Base-by-base conservation (phyloP, 2,797 vertebrate genomes). In the Ciconia nigra region DNA sequence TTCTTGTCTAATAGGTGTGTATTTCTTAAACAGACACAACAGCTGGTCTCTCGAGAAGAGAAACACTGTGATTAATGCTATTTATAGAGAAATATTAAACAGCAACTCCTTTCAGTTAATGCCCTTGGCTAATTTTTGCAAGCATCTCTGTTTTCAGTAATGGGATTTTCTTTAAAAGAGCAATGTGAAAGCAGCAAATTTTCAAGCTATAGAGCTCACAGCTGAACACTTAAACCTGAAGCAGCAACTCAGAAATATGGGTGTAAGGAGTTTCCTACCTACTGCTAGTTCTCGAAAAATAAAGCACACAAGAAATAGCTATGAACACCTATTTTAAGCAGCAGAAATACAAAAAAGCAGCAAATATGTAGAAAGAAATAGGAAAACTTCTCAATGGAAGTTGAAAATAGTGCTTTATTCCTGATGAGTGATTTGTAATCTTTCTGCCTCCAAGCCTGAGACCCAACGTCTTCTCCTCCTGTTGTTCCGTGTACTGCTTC, bases 61-160 rank as follows among this genome's bases (percentile, higher is more conserved):
- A 92, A 96, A 76, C 7, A 47, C 57, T 93, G 35, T 78, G 77
- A 91, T 95, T 84, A 87, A 67, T 67, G 61, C 55, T 94, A 96
- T 97, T 93, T 93, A 73, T 93, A 91, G 83, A 77, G 52, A 96
- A 96, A 90, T 85, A 88, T 90, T 94, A 87, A 90, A 62, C 52
- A 92, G 76, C 67, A 91, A 7, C 39, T 87, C 54, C 57, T 94
- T 89, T 88, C 71, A 77, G 62, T 79, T 90, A 90, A 77, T 69
- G 69, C 63, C 55, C 57, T 89, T 74, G 62, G 85, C 69, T 96
- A 93, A 90, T 80, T 96, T 94, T 94, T 91, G 77, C 78, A 89
- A 83, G 26, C 70, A 76, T 69, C 37, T 97, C 63, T 93, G 13
- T 93, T 96, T 91, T 79, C 82, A 86, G 47, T 85, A 89, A 55